Evolutionary conservation across 1,140 invertebrate species (phyloP).

Genomic region (Myzus persicae): DNA sequence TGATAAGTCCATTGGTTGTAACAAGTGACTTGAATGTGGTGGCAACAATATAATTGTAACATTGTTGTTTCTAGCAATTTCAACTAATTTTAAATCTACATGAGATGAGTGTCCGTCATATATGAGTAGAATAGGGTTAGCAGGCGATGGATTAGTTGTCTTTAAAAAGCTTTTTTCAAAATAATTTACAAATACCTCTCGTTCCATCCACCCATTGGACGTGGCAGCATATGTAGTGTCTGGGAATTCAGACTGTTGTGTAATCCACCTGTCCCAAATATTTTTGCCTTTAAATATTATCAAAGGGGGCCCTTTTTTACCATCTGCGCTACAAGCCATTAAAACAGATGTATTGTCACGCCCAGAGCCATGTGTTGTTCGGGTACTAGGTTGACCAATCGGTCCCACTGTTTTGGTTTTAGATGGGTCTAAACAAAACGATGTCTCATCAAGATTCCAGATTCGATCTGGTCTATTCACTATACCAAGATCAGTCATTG

Average conservation of each 20-base stretch:
- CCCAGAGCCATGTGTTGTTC: neutral
- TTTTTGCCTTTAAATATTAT: slow-evolving; percentile 9
- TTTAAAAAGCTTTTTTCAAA: neutral
- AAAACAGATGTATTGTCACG: slow-evolving; percentile 10
- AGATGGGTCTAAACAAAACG: neutral
- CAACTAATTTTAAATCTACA: slow-evolving; percentile 61
- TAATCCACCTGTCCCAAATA: neutral
- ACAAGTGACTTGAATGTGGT: slow-evolving; percentile 64
- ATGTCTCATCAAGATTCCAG: slow-evolving; percentile 12
- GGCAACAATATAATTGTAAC: slow-evolving; percentile 64
- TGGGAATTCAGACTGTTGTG: slow-evolving; percentile 6
- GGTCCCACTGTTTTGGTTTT: neutral
- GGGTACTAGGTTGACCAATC: neutral
- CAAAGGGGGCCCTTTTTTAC: neutral
- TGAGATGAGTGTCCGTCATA: slow-evolving; percentile 54
- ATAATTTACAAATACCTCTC: slow-evolving; percentile 8
- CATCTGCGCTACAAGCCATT: neutral
- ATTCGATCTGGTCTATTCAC: too few relatives aligned
- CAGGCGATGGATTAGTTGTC: slow-evolving; percentile 45
- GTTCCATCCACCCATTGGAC: neutral
- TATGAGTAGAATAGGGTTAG: slow-evolving; percentile 62
- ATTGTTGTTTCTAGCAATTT: slow-evolving; percentile 64
- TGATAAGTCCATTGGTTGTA: slow-evolving; percentile 64
- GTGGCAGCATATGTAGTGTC: neutral
- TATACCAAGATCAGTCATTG: too few relatives aligned